phyloP scores from a whole-genome alignment of 2,888 invertebrate genomes.

The Capitulum mitella region DNA sequence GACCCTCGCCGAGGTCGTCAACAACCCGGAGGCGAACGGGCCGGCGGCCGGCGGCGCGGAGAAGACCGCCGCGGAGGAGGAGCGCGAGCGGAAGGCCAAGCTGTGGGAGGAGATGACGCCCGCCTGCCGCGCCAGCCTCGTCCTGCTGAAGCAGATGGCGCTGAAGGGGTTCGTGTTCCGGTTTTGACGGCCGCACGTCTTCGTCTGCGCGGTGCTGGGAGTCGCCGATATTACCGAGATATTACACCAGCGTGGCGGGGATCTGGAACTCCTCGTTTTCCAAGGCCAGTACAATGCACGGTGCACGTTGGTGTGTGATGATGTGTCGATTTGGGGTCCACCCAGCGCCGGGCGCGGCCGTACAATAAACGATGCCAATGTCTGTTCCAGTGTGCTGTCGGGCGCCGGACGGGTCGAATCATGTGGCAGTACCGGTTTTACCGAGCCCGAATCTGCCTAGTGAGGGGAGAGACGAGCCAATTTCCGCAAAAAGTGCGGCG shows the following conservation, averaged over 20 bases:
- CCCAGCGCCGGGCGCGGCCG: neutral
- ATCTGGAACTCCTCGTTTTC: neutral
- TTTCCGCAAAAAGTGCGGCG: too few species aligned
- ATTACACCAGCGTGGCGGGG: neutral
- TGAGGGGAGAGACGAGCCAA: too few species aligned
- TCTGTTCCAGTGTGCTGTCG: too few species aligned
- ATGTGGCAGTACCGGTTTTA: too few species aligned
- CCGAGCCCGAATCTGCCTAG: too few species aligned
- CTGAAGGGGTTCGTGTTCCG: constrained; percentile 12
- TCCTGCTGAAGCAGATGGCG: neutral
- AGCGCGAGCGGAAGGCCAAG: neutral
- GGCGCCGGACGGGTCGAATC: too few species aligned
- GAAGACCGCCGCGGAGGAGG: neutral
- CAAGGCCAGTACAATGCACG: constrained; percentile 13
- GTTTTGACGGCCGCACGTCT: neutral
- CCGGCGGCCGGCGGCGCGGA: neutral
- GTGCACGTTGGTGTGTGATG: neutral
- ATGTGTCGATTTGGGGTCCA: neutral
- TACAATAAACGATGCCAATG: neutral
- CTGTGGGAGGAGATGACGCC: constrained; percentile 16
- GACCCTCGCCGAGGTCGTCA: neutral
- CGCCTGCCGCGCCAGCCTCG: neutral
- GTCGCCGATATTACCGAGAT: neutral
- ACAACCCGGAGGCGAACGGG: neutral
- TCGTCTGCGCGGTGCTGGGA: too few species aligned